Evolutionary conservation across 2,113 vertebrate species (phyloP), one percentile per base, ranked within the genome.

Genomic region (Dolichotis patagonum): DNA sequence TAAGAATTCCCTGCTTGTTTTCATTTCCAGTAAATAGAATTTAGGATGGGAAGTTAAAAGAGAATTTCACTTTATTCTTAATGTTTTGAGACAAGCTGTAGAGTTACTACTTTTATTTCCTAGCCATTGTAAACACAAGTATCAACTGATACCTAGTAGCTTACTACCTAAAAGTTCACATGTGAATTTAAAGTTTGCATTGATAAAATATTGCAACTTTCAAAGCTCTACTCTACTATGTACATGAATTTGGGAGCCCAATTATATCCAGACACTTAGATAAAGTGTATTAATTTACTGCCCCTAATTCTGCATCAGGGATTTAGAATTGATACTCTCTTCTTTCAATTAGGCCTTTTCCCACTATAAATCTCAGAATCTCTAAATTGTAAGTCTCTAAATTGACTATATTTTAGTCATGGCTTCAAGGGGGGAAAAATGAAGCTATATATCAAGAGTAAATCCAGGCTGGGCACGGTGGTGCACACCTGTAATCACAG

Each of bases 341-440:
- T 22, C 4, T 95, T 84, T 69, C 80, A 82, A 20, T 60, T 62
- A 81, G 67, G 7, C 2, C 12, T 78, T 96, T 52, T 19, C 7
- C 4, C 8, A 83, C 22, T 67, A 19, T 46, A 92, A 58, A 32
- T 56, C 65, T 94, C 41, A 78, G 41, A 86, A 75, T 52, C 75
- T 78, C 65, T 75, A 94, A 93, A 56, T 73, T 86, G 85, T 3
- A 92, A 92, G 85, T 90, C 49, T 97, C 49, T 87, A 16, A 90
- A 8, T 13, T 56, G n/a, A 77, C 28, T 16, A 14, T 77, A 11
- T 5, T 95, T 87, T 88, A 67, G n/a, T 85, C 30, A 28, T 65
- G 69, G 26, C 41, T 91, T 94, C 28, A 73, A 96, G 56, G 60
- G 94, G 69, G 67, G 49, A 26, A 91, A 54, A 49, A 82, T 26